Percentiles rank a stretch among this genome's conserved stretches.
Evolutionary conservation across 2,113 vertebrate genomes (phyloP).

Genomic region (Pachypanchax playfairii): DNA sequence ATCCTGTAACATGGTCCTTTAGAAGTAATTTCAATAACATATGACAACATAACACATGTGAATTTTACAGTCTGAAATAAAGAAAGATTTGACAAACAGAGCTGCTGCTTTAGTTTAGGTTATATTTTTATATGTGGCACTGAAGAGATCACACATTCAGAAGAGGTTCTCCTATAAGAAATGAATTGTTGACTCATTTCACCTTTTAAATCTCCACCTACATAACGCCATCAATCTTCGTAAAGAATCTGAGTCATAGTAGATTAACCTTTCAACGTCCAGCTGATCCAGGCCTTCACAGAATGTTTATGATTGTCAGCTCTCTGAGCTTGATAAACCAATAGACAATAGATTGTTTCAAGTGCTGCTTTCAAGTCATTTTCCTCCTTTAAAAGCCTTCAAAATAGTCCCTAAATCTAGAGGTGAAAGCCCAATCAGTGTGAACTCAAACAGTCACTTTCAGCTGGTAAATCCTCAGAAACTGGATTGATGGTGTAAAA

Average conservation of each 20-base stretch:
- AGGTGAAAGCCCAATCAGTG: constrained; percentile 24
- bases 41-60: too few relatives aligned
- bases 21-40: too few relatives aligned
- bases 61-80: not conserved
- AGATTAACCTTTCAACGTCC: constrained; percentile 31
- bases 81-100: not conserved
- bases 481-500: constrained; percentile 32
- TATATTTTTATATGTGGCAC: not conserved
- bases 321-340: constrained; percentile 36
- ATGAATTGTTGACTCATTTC: constrained; percentile 18
- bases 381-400: constrained; percentile 29
- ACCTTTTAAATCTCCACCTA: constrained; percentile 24
- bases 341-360: constrained; percentile 42
- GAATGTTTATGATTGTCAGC: constrained; percentile 33
- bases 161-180: constrained; percentile 14
- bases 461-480: constrained; percentile 25
- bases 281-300: constrained; percentile 27
- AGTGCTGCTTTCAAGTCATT: constrained; percentile 35
- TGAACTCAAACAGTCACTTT: constrained; percentile 22
- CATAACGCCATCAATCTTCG: constrained; percentile 43
- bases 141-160: constrained; percentile 1
- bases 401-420: constrained; percentile 33
- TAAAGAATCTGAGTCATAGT: constrained; percentile 9
- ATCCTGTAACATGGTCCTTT: too few relatives aligned
- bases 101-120: not conserved